Base-by-base conservation (phyloP, 1,140 invertebrate genomes). In the Phymorhynchus buccinoides region DNA sequence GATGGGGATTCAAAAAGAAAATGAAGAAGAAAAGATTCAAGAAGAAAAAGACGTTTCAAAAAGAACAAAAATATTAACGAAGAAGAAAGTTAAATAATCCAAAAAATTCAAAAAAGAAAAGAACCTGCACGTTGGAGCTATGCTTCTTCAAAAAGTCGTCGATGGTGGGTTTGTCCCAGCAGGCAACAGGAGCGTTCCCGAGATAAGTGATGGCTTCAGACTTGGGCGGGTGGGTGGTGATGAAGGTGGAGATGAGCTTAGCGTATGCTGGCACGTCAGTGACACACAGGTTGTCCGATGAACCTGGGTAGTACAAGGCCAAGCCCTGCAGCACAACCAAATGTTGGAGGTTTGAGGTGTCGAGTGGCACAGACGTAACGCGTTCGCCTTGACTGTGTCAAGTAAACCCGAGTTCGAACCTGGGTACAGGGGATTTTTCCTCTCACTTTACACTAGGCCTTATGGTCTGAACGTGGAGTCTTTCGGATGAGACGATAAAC, bases 261-360 rank as follows among this genome's bases (percentile, higher is more conserved):
- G 79, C 75, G 80, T 84, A 86, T 14, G 68, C 41, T 6, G 22
- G 37, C 56, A 86, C 56, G 41, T 84, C 30, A 16, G 86, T 84
- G 27, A 77, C 83, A 84, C 79, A 86, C 32, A 86, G 41, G 32
- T 42, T 52, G n/a, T 84, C 80, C 22, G 30, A 22, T 16, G 77
- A 79, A 37, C 83, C 75, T 16, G 62, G 71, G 32, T 68, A 9
- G 39, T 84, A 86, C 79, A 86, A 14, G 14, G 39, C 78, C 7
- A 39, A 52, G 16, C 86, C 86, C 86, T 86, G 79, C 81, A 73
- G 22, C 18, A 39, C 37, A 83, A 71, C 12, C 56, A n/a, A n/a
- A n/a, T n/a, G n/a, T n/a, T n/a, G n/a, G n/a, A n/a, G n/a, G n/a
- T n/a, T n/a, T n/a, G n/a, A n/a, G n/a, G n/a, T n/a, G n/a, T n/a